Conservation (phyloP, 2,888 invertebrate species). For the Nasonovia ribisnigri region DNA sequence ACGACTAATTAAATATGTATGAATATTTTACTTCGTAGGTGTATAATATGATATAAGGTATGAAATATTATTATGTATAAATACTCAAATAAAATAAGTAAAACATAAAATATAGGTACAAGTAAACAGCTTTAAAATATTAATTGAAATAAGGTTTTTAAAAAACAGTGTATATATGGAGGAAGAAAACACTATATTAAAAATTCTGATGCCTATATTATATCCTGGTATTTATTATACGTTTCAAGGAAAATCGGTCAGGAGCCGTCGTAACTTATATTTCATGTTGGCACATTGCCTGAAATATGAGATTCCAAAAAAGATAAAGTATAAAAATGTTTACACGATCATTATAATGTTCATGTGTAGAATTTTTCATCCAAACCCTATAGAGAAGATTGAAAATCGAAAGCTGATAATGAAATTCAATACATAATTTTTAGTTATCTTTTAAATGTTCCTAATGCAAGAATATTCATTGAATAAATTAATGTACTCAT, state of each 20-base stretch:
- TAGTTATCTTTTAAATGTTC: neutral
- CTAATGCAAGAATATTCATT: neutral
- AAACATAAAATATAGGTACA: neutral
- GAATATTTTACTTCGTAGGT: neutral
- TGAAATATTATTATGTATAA: neutral
- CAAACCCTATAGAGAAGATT: neutral
- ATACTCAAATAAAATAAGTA: neutral
- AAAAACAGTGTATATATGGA: neutral
- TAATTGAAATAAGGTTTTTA: neutral
- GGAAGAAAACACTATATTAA: neutral
- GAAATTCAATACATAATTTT: neutral
- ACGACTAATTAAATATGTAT: neutral
- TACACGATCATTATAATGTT: constrained; percentile 37
- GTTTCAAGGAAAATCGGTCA: neutral
- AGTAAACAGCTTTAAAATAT: neutral
- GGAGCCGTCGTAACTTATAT: constrained; percentile 40
- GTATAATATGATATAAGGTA: neutral
- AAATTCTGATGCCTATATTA: neutral
- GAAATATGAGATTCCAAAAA: constrained; percentile 32
- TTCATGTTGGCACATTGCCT: constrained; percentile 41
- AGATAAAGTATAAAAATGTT: constrained; percentile 37
- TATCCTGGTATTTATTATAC: constrained; percentile 20
- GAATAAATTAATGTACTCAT: neutral
- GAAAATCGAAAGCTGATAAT: neutral
- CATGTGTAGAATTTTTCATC: constrained; percentile 35